Conservation (phyloP, 1,140 invertebrate genomes). For the Panagrolaimus sp. region DNA sequence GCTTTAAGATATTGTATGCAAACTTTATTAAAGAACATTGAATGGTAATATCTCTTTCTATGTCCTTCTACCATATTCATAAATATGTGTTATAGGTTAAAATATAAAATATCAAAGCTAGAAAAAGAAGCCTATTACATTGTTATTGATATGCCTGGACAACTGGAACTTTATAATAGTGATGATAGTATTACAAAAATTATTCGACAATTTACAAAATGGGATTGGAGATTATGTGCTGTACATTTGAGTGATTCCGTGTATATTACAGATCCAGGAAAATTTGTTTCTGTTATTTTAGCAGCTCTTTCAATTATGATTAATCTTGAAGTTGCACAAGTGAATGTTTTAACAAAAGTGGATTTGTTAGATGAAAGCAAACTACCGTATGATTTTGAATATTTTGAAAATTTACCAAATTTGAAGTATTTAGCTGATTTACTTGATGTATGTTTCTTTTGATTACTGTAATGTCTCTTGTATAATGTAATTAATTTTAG, state of each 20-base stretch:
- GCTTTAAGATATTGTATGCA: conserved; percentile 91
- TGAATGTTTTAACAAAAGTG: conserved; percentile 91
- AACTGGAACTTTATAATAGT: conserved; percentile 94
- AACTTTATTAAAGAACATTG: conserved; percentile 80
- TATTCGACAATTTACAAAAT: conserved; percentile 66
- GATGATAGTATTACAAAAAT: conserved; percentile 77
- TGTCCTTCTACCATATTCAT: conserved; percentile 14
- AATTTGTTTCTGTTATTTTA: conserved; percentile 79
- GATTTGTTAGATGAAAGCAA: conserved; percentile 74
- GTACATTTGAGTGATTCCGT: conserved; percentile 92
- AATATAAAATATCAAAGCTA: conserved; percentile 47
- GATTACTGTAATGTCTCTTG: conserved; percentile 14
- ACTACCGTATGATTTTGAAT: conserved; percentile 82
- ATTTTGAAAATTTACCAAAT: conserved; percentile 92
- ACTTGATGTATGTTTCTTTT: conserved; percentile 63
- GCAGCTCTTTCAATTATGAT: conserved; percentile 87
- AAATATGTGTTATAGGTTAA: conserved; percentile 31
- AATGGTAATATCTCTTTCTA: conserved; percentile 70
- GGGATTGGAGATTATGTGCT: conserved; percentile 72
- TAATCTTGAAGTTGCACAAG: conserved; percentile 76
- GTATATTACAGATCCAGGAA: conserved; percentile 86
- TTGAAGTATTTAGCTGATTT: conserved; percentile 80
- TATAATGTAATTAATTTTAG: conserved; percentile 57
- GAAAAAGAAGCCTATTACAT: conserved; percentile 43
- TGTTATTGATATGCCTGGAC: conserved; percentile 73